Conservation (phyloP, 1,140 invertebrate species). For the Habropoda laboriosa region DNA sequence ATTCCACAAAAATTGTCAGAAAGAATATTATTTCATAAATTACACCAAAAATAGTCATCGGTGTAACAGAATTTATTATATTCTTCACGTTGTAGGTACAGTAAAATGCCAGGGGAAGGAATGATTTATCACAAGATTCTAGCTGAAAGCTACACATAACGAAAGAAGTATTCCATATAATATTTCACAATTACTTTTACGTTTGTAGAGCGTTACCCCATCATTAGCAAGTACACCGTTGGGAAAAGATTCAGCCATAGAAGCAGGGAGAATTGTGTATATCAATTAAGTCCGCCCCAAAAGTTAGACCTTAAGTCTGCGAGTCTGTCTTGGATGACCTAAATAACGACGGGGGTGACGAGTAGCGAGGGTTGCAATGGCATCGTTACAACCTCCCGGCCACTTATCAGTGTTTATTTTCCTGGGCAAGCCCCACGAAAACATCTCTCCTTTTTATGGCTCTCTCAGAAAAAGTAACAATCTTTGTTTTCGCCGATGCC, state of each 20-base stretch:
- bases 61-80: too few species aligned
- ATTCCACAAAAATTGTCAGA: too few species aligned
- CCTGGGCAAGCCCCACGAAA: not conserved
- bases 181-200: not conserved
- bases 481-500: not conserved
- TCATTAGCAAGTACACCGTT: too few species aligned
- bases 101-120: too few species aligned
- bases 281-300: not conserved
- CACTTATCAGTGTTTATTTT: slow-evolving; percentile 1
- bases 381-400: not conserved
- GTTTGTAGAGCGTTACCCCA: too few species aligned
- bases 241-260: too few species aligned
- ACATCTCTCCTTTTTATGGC: not conserved
- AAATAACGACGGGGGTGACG: not conserved
- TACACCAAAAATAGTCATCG: too few species aligned
- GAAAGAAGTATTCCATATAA: too few species aligned
- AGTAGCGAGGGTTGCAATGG: not conserved
- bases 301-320: not conserved
- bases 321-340: not conserved
- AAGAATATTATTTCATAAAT: too few species aligned
- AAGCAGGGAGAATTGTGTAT: not conserved
- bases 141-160: too few species aligned
- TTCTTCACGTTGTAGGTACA: too few species aligned
- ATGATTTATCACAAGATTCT: too few species aligned
- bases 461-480: not conserved